A percentile compares a stretch with the other conserved stretches of the same genome.
phyloP scores from a whole-genome alignment of 2,797 vertebrate genomes.

The Muscicapa striata region DNA sequence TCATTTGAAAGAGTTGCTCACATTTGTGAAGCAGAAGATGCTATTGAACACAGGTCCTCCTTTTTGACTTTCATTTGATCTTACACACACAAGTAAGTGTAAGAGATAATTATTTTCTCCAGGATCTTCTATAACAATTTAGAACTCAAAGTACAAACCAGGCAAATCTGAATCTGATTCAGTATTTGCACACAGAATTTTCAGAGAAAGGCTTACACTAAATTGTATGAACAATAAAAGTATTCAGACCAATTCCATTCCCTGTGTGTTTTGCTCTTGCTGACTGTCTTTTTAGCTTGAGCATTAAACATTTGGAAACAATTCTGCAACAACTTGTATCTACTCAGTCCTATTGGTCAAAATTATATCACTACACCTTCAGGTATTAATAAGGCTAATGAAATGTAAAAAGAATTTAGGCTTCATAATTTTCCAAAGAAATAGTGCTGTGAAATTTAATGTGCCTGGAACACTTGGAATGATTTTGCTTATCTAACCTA shows the following conservation, averaged over 20 bases:
- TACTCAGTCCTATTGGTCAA: not conserved
- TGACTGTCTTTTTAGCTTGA: not conserved
- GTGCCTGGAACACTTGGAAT: not conserved
- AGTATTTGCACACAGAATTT: not conserved
- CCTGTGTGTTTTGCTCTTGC: not conserved
- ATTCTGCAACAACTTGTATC: not conserved
- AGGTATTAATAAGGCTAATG: not conserved
- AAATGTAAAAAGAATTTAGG: not conserved
- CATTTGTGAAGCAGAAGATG: not conserved
- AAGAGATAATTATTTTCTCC: not conserved
- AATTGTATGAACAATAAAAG: not conserved
- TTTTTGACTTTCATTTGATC: not conserved
- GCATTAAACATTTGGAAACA: not conserved
- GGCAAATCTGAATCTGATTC: not conserved
- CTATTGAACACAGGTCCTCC: not conserved
- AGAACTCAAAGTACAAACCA: not conserved
- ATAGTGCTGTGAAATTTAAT: not conserved
- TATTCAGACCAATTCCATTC: not conserved
- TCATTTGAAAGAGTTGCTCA: not conserved
- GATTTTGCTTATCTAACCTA: not conserved
- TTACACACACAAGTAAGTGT: not conserved
- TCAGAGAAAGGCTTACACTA: not conserved
- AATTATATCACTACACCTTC: not conserved
- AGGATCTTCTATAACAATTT: not conserved
- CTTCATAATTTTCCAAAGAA: not conserved